phyloP scores from a whole-genome alignment of 2,113 vertebrate species.

The Phainopepla nitens region DNA sequence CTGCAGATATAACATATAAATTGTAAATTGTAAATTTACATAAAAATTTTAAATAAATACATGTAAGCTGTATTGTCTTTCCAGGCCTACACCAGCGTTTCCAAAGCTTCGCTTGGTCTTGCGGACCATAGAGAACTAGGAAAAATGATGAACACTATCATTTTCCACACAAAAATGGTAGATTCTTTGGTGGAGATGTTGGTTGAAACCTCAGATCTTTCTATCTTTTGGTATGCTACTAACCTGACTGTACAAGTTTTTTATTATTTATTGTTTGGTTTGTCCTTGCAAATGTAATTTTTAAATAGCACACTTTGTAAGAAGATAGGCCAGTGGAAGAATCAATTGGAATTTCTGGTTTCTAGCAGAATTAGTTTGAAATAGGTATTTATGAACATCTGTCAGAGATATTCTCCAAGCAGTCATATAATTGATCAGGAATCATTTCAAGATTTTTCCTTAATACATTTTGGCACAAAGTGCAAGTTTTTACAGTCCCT shows the following conservation, averaged over 20 bases:
- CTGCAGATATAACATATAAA: neutral
- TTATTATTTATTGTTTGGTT: neutral
- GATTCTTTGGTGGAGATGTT: constrained; percentile 99
- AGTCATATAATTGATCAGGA: neutral
- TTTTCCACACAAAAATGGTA: constrained; percentile 99
- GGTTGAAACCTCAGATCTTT: constrained; percentile 97
- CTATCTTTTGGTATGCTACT: constrained; percentile 91
- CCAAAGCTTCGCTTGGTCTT: constrained; percentile 92
- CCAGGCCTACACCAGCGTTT: constrained; percentile 96
- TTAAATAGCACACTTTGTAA: neutral
- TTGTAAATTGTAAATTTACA: too few relatives aligned
- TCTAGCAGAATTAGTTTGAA: neutral
- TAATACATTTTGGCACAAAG: neutral
- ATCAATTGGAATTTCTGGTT: neutral
- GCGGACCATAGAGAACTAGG: constrained; percentile 97
- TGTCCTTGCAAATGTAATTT: neutral
- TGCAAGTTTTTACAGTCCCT: neutral
- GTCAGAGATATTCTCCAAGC: neutral
- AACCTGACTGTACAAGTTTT: neutral
- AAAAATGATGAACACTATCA: constrained; percentile 99
- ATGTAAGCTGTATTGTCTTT: neutral
- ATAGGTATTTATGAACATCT: neutral
- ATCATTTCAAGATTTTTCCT: neutral
- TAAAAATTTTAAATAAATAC: too few relatives aligned
- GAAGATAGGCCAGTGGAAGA: neutral